Evolutionary conservation across 2,113 vertebrate genomes (phyloP), one percentile per base, ranked within the genome.

Genomic region (Gobio gobio): DNA sequence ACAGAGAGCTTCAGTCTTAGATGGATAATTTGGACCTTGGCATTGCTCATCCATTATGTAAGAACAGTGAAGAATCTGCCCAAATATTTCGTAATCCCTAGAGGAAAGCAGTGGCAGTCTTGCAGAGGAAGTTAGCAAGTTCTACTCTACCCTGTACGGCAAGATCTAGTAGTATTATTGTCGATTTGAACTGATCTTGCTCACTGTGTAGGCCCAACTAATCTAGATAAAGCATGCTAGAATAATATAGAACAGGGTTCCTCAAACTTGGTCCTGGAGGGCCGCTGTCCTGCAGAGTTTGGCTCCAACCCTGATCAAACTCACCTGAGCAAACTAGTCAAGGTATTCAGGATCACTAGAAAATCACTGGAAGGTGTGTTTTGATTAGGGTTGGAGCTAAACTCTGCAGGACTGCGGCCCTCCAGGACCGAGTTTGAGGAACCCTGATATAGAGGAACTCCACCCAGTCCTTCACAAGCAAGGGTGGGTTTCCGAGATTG

Each of bases 71-170:
- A 83, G n/a, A 63, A 49, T 29, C 43, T 40, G 14, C 24, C 33
- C 59, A 73, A 54, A 49, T 84, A 84, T 45, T 64, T 12, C 16
- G 20, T n/a, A 77, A 20, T 45, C n/a, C 49, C 18, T 18, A 33
- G 43, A 47, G 73, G 13, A 70, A 85, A 87, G 20, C 66, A 63
- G 12, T 61, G 40, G 47, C 54, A 47, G 58, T 61, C 74, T 45
- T 68, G 1, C 64, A 70, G 74, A 43, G 14, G 68, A 61, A 49
- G 66, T 24, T 36, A 58, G 49, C 33, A 68, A 86, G 13, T n/a
- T 43, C 49, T 49, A 16, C n/a, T 14, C 63, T 43, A 58, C n/a
- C 43, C 29, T 63, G 54, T 47, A 24, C 6, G 4, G 14, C 26
- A 76, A 74, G 14, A 82, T 47, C 20, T 45, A 24, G 10, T n/a